Conservation (phyloP, 2,888 invertebrate species). For the Stomorhina lunata region DNA sequence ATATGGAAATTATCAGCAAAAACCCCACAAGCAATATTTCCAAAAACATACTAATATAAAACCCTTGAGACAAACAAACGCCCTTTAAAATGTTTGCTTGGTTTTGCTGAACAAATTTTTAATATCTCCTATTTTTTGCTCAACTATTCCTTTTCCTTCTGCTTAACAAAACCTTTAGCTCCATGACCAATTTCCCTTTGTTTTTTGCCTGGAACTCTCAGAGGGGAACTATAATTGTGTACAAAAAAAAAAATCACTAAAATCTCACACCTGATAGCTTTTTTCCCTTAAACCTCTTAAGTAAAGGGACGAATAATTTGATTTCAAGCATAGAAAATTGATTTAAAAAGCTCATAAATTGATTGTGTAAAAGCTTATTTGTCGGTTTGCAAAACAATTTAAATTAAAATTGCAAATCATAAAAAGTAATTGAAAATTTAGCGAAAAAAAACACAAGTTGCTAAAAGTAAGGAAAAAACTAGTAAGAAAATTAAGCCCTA, state of each 20-base stretch:
- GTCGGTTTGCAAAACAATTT: neutral
- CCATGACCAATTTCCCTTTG: no score
- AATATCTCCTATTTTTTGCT: no score
- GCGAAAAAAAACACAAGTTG: no score
- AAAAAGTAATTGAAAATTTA: no score
- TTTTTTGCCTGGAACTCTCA: no score
- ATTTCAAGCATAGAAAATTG: constrained; percentile 35
- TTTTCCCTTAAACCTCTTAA: neutral
- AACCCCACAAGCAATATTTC: constrained; percentile 22
- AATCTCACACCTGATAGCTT: constrained; percentile 49
- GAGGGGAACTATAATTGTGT: no score
- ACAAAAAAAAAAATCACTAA: no score
- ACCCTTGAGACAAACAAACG: neutral
- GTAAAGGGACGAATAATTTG: neutral
- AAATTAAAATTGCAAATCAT: neutral
- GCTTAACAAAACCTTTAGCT: no score
- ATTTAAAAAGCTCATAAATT: neutral
- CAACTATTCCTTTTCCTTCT: no score
- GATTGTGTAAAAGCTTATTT: constrained; percentile 5
- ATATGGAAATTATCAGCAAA: neutral
- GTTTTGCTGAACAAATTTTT: constrained; percentile 18
- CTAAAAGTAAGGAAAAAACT: no score
- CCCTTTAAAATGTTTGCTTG: constrained; percentile 25
- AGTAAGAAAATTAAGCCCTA: no score
- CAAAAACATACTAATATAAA: neutral